Conservation (phyloP, 2,113 vertebrate genomes). For the Morone chrysops region DNA sequence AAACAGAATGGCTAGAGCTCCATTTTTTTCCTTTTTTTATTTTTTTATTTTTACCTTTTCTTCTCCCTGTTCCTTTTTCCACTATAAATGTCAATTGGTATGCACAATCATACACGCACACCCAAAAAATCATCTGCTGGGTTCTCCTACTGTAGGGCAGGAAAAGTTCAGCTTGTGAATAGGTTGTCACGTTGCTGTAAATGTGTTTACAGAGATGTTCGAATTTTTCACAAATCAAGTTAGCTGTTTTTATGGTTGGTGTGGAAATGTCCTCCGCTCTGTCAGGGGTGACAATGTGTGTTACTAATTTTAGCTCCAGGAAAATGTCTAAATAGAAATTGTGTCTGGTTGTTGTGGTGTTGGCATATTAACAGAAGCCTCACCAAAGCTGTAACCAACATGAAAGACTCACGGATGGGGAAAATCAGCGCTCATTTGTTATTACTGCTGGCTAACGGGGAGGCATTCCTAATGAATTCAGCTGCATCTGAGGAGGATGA, state of each 20-base stretch:
- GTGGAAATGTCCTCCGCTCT: constrained; percentile 9
- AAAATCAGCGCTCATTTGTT: constrained; percentile 56
- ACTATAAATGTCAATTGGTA: constrained; percentile 46
- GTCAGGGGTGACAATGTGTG: no score
- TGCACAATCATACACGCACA: constrained; percentile 24
- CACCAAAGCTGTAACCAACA: constrained; percentile 28
- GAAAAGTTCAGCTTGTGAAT: constrained; percentile 29
- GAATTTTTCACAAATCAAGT: constrained; percentile 17
- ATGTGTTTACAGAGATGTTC: constrained; percentile 33
- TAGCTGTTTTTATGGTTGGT: neutral
- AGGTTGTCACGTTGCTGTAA: constrained; percentile 34
- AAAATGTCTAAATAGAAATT: constrained; percentile 7
- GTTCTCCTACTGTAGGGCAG: constrained; percentile 24
- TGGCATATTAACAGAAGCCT: neutral
- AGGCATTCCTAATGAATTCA: constrained; percentile 64
- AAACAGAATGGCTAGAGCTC: constrained; percentile 69
- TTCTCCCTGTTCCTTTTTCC: constrained; percentile 13
- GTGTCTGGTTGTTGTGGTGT: constrained; percentile 9
- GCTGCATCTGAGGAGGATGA: constrained; percentile 65
- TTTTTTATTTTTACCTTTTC: neutral
- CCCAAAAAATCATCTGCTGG: constrained; percentile 12
- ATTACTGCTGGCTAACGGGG: constrained; percentile 48
- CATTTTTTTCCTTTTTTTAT: neutral
- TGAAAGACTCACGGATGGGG: constrained; percentile 19
- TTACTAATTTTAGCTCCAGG: constrained; percentile 8